Conservation (phyloP, 2,797 vertebrate genomes). For the Enteromius anoplus region DNA sequence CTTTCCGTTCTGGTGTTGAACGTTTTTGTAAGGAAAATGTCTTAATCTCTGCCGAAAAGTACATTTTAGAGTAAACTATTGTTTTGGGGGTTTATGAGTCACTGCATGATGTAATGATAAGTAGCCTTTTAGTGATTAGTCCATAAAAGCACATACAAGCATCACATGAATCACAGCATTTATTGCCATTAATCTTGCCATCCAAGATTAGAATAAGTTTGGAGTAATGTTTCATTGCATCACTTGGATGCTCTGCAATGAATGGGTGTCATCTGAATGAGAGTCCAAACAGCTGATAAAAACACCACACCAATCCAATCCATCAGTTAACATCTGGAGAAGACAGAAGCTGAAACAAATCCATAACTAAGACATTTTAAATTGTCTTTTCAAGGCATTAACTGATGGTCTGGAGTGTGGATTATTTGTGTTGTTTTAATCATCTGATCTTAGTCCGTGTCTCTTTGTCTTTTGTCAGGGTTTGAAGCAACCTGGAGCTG, state of each 20-base stretch:
- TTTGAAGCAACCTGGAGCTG: constrained; percentile 75
- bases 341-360: neutral
- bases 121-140: neutral
- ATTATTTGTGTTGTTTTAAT: neutral
- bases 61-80: neutral
- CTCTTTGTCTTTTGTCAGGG: constrained; percentile 74
- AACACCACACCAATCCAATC: neutral
- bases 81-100: neutral
- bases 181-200: too few species aligned
- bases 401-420: neutral
- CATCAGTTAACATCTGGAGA: neutral
- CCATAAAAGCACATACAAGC: neutral
- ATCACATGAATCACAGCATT: neutral
- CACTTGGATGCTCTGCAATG: neutral
- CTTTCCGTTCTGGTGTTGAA: neutral
- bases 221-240: neutral
- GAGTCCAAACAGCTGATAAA: neutral
- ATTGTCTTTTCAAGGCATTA: neutral
- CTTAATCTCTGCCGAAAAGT: neutral
- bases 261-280: neutral
- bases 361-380: neutral
- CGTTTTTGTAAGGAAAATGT: neutral
- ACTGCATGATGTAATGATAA: neutral
- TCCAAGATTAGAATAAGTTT: too few species aligned
- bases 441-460: constrained; percentile 30